Percentiles rank a stretch among this genome's conserved stretches.
phyloP scores from a whole-genome alignment of 2,797 vertebrate genomes.

The Cuculus canorus region DNA sequence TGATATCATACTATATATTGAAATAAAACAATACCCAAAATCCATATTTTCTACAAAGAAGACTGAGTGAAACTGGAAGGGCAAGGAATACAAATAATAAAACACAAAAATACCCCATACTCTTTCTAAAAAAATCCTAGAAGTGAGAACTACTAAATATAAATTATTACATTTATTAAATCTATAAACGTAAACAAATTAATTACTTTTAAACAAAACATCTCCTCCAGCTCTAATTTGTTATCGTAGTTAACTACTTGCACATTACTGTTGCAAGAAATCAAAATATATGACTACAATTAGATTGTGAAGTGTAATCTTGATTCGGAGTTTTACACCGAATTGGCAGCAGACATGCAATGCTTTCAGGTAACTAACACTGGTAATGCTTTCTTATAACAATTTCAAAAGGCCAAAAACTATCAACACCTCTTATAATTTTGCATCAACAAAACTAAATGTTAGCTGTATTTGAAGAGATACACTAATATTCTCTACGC shows the following conservation, averaged over 20 bases:
- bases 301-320: background rate
- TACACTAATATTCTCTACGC: background rate
- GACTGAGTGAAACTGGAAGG: background rate
- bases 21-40: background rate
- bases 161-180: background rate
- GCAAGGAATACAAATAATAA: background rate
- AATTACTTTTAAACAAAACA: background rate
- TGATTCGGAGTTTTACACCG: background rate
- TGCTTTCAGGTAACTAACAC: background rate
- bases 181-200: background rate
- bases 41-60: background rate
- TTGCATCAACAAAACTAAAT: background rate
- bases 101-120: background rate
- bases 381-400: background rate
- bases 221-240: background rate
- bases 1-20: background rate
- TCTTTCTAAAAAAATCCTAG: background rate
- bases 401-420: background rate
- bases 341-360: background rate
- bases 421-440: background rate
- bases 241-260: background rate
- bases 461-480: background rate
- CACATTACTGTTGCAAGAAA: background rate
- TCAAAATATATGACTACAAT: background rate
- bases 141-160: background rate